Conservation (phyloP, 2,113 vertebrate genomes). For the Brienomyrus brachyistius region DNA sequence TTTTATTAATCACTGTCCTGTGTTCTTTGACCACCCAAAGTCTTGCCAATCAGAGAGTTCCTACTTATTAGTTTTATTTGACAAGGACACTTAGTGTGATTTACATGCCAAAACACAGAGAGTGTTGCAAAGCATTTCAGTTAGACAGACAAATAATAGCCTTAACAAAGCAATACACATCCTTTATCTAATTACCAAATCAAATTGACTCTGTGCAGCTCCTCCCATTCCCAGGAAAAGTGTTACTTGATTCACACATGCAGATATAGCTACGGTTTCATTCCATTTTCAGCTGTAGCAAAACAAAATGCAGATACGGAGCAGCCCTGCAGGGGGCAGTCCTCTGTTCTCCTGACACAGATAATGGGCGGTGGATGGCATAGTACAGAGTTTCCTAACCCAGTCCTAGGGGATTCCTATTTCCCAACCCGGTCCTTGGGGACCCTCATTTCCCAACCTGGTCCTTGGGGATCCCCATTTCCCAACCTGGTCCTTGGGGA, state of each 20-base stretch:
- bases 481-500: too few species aligned
- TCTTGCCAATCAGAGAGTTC: neutral
- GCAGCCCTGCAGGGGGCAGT: neutral
- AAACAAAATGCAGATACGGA: neutral
- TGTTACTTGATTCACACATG: neutral
- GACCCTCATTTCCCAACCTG: too few species aligned
- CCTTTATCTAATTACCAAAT: neutral
- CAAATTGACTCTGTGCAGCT: neutral
- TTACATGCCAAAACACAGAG: neutral
- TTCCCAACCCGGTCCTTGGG: too few species aligned
- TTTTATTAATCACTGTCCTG: neutral
- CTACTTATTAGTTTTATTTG: neutral
- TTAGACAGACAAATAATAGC: slow-evolving; percentile 4
- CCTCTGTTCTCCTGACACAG: neutral
- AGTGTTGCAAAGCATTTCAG: neutral
- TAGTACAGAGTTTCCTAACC: neutral
- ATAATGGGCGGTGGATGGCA: neutral
- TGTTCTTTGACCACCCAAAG: neutral
- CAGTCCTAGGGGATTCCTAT: neutral
- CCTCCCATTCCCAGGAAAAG: neutral
- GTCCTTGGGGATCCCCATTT: too few species aligned
- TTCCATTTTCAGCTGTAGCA: neutral
- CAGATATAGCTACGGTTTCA: neutral
- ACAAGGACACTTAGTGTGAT: neutral
- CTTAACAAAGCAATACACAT: neutral